phyloP scores from a whole-genome alignment of 2,797 vertebrate species.

The Semaprochilodus insignis region DNA sequence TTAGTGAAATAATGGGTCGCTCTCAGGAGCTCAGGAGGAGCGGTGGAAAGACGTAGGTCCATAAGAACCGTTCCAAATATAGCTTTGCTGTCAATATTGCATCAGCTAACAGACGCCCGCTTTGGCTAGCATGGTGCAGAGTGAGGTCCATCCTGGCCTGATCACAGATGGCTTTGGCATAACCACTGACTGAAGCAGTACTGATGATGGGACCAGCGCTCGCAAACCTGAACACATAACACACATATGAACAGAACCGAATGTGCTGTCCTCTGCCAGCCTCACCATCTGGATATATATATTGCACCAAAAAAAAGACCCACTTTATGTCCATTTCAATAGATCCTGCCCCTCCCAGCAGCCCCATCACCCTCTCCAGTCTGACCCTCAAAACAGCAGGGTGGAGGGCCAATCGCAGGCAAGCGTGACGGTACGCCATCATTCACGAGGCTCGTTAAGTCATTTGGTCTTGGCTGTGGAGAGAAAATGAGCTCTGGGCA shows the following conservation, averaged over 20 bases:
- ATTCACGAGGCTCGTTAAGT: conserved; percentile 29
- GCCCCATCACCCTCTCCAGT: not conserved
- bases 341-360: not conserved
- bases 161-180: too few relatives aligned
- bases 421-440: not conserved
- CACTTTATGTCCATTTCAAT: not conserved
- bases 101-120: too few relatives aligned
- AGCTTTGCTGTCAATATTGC: too few relatives aligned
- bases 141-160: too few relatives aligned
- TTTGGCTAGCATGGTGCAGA: too few relatives aligned
- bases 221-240: too few relatives aligned
- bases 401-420: not conserved
- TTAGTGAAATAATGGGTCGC: too few relatives aligned
- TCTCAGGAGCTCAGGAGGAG: too few relatives aligned
- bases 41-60: too few relatives aligned
- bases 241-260: not conserved
- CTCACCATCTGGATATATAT: not conserved
- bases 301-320: not conserved
- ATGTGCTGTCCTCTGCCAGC: not conserved
- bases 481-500: conserved; percentile 12
- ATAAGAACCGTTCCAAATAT: too few relatives aligned
- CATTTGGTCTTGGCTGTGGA: conserved; percentile 18
- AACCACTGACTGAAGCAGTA: too few relatives aligned
- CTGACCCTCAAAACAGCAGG: conserved; percentile 14
- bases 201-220: too few relatives aligned